phyloP scores from a whole-genome alignment of 2,888 invertebrate genomes.

The Drosophila paracracens region DNA sequence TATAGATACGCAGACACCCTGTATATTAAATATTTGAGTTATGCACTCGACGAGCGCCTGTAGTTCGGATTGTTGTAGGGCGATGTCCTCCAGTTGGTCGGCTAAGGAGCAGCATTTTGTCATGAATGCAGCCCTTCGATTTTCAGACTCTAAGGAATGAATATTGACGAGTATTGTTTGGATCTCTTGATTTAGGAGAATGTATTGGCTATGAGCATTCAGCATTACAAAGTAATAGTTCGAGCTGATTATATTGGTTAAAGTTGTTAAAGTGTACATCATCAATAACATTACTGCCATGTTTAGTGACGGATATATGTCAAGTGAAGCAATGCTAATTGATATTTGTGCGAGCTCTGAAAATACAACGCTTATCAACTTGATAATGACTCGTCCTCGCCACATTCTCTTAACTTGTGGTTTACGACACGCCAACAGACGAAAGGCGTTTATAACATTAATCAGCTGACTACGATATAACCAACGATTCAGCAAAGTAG shows the following conservation, averaged over 20 bases:
- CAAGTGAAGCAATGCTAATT: background rate
- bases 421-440: slow-evolving; percentile 12
- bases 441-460: slow-evolving; percentile 31
- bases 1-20: slow-evolving; percentile 26
- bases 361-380: slow-evolving; percentile 6
- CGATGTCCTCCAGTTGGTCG: slow-evolving; percentile 54
- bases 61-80: slow-evolving; percentile 33
- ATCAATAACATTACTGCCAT: background rate
- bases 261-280: slow-evolving; percentile 14
- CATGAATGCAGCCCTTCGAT: slow-evolving; percentile 40
- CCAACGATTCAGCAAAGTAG: slow-evolving; percentile 56
- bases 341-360: slow-evolving; percentile 36
- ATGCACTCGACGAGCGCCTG: slow-evolving; percentile 1
- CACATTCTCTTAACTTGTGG: slow-evolving; percentile 31
- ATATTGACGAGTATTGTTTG: slow-evolving; percentile 25
- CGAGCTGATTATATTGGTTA: slow-evolving; percentile 34
- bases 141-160: slow-evolving; percentile 1
- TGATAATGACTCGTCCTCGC: slow-evolving; percentile 32
- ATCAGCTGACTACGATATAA: slow-evolving; percentile 34
- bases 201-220: slow-evolving; percentile 45
- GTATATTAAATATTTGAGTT: slow-evolving; percentile 26
- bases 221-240: slow-evolving; percentile 54
- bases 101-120: slow-evolving; percentile 58
- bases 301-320: background rate
- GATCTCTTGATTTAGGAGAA: slow-evolving; percentile 46